phyloP scores from a whole-genome alignment of 2,797 vertebrate species.

The Hapalemur alaotrensis region DNA sequence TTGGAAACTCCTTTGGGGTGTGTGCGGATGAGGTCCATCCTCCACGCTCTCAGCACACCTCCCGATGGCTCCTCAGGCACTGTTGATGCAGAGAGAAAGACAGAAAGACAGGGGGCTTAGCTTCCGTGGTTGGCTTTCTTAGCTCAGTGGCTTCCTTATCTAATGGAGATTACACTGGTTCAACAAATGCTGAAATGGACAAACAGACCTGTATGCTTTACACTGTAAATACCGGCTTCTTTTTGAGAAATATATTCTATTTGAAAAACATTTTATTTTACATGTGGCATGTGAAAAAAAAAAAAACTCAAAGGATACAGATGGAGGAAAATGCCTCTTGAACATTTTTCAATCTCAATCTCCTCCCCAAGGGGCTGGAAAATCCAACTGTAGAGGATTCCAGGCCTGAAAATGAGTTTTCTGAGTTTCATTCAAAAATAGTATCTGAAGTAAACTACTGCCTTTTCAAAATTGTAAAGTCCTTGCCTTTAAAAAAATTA shows the following conservation, averaged over 20 bases:
- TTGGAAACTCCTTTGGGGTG: slow-evolving; percentile 64
- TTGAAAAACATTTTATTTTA: slow-evolving; percentile 16
- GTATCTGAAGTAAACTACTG: background rate
- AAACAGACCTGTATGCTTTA: background rate
- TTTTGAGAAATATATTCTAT: background rate
- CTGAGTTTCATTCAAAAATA: background rate
- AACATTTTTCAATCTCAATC: background rate
- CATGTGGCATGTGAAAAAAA: background rate
- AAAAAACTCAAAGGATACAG: background rate
- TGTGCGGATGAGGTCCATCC: slow-evolving; percentile 62
- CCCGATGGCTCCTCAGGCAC: slow-evolving; percentile 73
- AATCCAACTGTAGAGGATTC: background rate
- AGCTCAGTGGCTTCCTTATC: background rate
- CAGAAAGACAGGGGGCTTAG: background rate
- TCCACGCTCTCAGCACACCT: slow-evolving; percentile 44
- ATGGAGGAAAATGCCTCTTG: background rate
- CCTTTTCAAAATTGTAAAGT: background rate
- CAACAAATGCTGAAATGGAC: background rate
- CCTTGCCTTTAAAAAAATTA: background rate
- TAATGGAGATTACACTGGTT: background rate
- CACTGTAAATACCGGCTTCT: background rate
- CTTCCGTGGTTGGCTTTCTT: background rate
- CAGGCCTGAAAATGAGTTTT: background rate
- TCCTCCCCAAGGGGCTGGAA: background rate
- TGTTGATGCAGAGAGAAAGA: slow-evolving; percentile 69